Conservation (phyloP, 1,140 invertebrate species). For the Drosophila ogumai region DNA sequence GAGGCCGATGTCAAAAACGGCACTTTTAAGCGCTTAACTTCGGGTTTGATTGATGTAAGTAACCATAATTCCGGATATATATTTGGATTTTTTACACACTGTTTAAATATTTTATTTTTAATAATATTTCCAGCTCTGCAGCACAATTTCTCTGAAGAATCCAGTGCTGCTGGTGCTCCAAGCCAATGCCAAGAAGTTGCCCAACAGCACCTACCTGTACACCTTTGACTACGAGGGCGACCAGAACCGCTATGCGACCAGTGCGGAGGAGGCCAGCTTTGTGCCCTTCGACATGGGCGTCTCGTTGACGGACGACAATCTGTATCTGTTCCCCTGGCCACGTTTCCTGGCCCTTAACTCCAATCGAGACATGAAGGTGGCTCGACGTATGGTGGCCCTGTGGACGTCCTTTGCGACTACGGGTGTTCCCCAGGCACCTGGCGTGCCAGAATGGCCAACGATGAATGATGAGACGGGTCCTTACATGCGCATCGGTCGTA, state of each 20-base stretch:
- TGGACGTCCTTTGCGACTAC: conserved; percentile 80
- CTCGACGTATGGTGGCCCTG: conserved; percentile 70
- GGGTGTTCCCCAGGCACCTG: conserved; percentile 62
- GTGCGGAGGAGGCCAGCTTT: conserved; percentile 49
- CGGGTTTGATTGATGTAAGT: conserved; percentile 79
- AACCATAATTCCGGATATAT: neutral
- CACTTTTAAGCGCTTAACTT: conserved; percentile 64
- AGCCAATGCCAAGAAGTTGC: conserved; percentile 78
- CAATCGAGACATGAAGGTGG: conserved; percentile 75
- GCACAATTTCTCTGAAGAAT: conserved; percentile 80
- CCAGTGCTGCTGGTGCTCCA: conserved; percentile 77
- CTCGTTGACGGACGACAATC: conserved; percentile 81
- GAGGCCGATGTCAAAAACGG: conserved; percentile 68
- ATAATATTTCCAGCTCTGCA: conserved; percentile 60
- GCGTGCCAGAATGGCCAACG: conserved; percentile 67
- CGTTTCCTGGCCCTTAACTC: conserved; percentile 58
- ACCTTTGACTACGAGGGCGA: conserved; percentile 81
- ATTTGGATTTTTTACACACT: neutral
- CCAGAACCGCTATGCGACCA: conserved; percentile 66
- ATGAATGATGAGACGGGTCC: conserved; percentile 77
- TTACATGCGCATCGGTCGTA: conserved; percentile 73
- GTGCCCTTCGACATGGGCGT: conserved; percentile 81
- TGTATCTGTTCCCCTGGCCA: conserved; percentile 85
- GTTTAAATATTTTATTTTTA: neutral
- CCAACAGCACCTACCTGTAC: conserved; percentile 78